Conservation (phyloP, 2,113 vertebrate genomes). For the Periophthalmodon schlosseri region DNA sequence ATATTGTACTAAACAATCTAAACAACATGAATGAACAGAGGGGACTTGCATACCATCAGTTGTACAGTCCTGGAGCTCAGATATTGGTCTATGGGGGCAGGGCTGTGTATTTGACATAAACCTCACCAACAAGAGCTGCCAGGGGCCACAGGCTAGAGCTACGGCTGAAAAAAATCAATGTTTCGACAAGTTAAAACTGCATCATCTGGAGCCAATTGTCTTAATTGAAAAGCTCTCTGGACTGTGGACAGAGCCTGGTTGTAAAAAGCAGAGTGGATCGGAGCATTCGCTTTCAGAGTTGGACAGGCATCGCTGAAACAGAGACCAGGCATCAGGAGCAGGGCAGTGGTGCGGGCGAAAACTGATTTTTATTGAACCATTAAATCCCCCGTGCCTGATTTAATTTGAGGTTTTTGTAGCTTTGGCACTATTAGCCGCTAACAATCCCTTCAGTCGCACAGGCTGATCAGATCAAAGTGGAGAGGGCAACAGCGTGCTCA, state of each 20-base stretch:
- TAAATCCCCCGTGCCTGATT: constrained; percentile 57
- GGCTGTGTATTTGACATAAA: constrained; percentile 22
- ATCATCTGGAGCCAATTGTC: constrained; percentile 43
- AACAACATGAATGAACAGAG: neutral
- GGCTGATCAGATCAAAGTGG: constrained; percentile 48
- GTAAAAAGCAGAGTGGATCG: constrained; percentile 42
- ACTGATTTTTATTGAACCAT: constrained; percentile 65
- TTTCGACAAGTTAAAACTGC: constrained; percentile 43
- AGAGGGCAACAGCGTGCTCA: constrained; percentile 37
- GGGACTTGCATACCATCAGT: neutral
- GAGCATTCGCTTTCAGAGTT: constrained; percentile 33
- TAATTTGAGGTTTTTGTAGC: constrained; percentile 64
- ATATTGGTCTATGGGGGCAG: constrained; percentile 17
- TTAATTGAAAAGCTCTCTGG: constrained; percentile 54
- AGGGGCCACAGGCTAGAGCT: constrained; percentile 2
- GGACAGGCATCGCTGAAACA: constrained; percentile 15
- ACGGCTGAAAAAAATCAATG: constrained; percentile 36
- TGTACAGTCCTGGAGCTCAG: neutral
- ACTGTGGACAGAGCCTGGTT: constrained; percentile 14
- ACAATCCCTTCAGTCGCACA: constrained; percentile 35
- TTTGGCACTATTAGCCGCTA: constrained; percentile 62
- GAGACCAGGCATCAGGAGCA: constrained; percentile 13
- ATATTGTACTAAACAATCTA: neutral
- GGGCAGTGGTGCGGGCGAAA: constrained; percentile 44
- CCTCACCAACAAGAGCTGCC: neutral